Evolutionary conservation across 2,113 vertebrate species (phyloP), one percentile per base, ranked within the genome.

Genomic region (Megaceryle torquata): DNA sequence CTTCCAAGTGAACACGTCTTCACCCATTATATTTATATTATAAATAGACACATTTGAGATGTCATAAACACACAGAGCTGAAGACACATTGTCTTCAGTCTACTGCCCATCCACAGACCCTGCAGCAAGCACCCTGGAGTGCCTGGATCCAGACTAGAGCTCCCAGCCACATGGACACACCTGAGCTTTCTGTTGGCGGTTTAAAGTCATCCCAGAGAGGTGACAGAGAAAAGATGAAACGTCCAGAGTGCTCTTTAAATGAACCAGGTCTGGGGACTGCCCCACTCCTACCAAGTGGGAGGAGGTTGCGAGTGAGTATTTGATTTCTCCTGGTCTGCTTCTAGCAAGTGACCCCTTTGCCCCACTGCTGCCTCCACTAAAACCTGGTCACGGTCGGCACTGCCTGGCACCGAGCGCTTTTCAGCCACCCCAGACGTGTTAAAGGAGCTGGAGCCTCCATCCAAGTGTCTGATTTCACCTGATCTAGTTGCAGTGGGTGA

Each of bases 361-460:
- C 24, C 35, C 41, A 19, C 71, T 65, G 82, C 78, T 68, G 74
- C 35, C 69, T 57, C 65, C 67, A 11, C 39, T 72, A 72, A 46
- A 59, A 29, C 46, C 61, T 0, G 0, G 61, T 31, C 35, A 46
- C 10, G 1, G 64, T 6, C 78, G 59, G 82, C 0, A 0, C 50
- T 0, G 0, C 17, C 33, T 1, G 0, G 68, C 75, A 80, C 35
- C 6, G 3, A 59, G 72, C 1, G 0, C 74, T 72, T 26, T 74
- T n/a, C 74, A 61, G 80, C 7, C 65, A 44, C 65, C 84, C 15
- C 44, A 85, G 70, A 54, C 1, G 1, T 1, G 46, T 54, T 26
- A 63, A 74, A 74, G 72, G 88, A 95, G 86, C 68, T 31, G 50
- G 22, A 85, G 87, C 41, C 67, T 91, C 81, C 84, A 87, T 48